Evolutionary conservation across 2,888 invertebrate species (phyloP), one percentile per base, ranked within the genome.

Genomic region (Andrena hattorfiana): DNA sequence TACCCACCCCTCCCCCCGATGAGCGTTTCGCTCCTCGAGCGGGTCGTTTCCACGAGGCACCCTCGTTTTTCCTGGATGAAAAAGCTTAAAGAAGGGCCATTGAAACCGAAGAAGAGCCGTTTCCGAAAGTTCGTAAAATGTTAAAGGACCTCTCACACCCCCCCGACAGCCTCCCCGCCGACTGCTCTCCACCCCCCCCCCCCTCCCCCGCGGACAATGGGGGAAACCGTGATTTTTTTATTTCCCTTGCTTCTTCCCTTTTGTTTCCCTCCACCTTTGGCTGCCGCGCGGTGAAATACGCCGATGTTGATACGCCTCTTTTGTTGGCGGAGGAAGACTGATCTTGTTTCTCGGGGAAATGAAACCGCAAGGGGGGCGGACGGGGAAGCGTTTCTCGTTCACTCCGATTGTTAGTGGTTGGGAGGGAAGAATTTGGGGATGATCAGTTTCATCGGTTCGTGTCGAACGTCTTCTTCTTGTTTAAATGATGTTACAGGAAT

Each of bases 71-170:
- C 54, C 48, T 32, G 54, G 48, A 28, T 73, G 62, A 73, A 73
- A 78, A 51, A 64, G 59, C 59, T 42, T 23, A 64, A 63, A 51
- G 81, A 68, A 74, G 68, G 68, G 28, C 81, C 81, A 82, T 82
- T 80, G 70, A 82, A 75, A 82, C 81, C 83, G 63, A 82, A 81
- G 83, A 82, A 82, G 83, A 82, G 82, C 82, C 74, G 66, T 83
- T 82, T 82, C 76, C 76, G 49, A 76, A 82, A 82, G 82, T 82
- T 82, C 70, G 82, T 81, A 71, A 82, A 82, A 82, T 60, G 76
- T 82, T 71, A 68, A 67, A 63, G 70, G 73, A 20, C 69, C 81
- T 49, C 32, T 60, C 74, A 26, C 67, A 26, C 35, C 70, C 42
- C 20, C 64, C 10, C 35, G 16, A n/a, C 35, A 35, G 23, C 49